Evolutionary conservation across 2,797 vertebrate species (phyloP), one percentile per base, ranked within the genome.

Genomic region (Octomys mimax): DNA sequence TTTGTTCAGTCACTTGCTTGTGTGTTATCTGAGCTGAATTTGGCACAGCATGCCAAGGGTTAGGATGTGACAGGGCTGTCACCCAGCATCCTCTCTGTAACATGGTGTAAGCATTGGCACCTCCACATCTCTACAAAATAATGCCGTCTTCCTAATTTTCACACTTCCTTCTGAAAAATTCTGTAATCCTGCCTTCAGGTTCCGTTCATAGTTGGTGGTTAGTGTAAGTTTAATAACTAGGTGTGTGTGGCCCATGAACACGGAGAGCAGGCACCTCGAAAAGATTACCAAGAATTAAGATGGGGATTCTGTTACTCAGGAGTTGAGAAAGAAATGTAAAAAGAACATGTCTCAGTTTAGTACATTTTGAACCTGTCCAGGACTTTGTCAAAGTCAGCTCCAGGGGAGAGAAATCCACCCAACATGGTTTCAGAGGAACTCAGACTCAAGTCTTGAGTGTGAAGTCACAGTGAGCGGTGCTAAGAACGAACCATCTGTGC

Each of bases 61-160:
- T 64, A 94, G 79, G 78, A 83, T 71, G 80, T 77, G 87, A 77
- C 94, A 73, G 62, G 62, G 86, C 73, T 88, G 57, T 85, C 66
- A 33, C 49, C 12, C 8, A 0, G 78, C 61, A 73, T 66, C 57
- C 87, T 91, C 92, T 81, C 64, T 61, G 18, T 95, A 96, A 87
- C 73, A 62, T 10, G 36, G 73, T 49, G 70, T 95, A 86, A 93
- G 92, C 0, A 2, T 88, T 93, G 91, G 92, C 77, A 94, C 87
- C 59, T 77, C 42, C 95, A 79, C 1, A 0, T 93, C 82, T 96
- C 70, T 80, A 86, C 79, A 94, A 94, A 97, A 92, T 96, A 88
- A 95, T 96, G 95, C 84, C 75, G 36, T 93, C 85, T 88, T 93
- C 81, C 70, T 97, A 84, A 94, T 97, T 97, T 97, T 97, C 96